phyloP scores from a whole-genome alignment of 2,888 invertebrate genomes.

The Drosophila atripex region DNA sequence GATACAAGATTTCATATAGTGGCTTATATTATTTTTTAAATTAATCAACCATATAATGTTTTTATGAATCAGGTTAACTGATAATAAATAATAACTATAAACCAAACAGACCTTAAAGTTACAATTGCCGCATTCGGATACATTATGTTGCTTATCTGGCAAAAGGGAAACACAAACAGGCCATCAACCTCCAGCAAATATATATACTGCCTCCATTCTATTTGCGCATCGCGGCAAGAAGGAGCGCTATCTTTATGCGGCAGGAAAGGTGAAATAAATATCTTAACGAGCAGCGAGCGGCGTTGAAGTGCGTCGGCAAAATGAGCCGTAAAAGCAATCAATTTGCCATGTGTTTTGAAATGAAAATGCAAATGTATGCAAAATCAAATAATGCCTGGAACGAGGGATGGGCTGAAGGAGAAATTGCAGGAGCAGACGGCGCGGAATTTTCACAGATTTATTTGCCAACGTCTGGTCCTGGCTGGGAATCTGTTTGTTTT shows the following conservation, averaged over 20 bases:
- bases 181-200: constrained; percentile 29
- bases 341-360: constrained; percentile 75
- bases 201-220: constrained; percentile 13
- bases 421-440: constrained; percentile 31
- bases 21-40: too few relatives aligned
- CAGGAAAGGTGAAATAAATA: constrained; percentile 55
- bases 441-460: constrained; percentile 50
- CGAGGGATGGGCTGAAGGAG: constrained; percentile 6
- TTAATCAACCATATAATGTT: too few relatives aligned
- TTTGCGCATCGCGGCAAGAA: constrained; percentile 28
- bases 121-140: constrained; percentile 10
- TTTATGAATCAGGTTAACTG: not conserved
- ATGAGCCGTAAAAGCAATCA: constrained; percentile 79
- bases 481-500: not conserved
- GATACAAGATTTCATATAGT: not conserved
- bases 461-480: constrained; percentile 44
- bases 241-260: constrained; percentile 48
- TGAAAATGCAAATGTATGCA: constrained; percentile 68
- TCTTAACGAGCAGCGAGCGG: constrained; percentile 62
- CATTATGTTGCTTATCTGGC: constrained; percentile 37
- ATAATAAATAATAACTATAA: not conserved
- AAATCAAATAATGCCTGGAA: constrained; percentile 52
- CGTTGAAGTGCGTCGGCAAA: constrained; percentile 56
- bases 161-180: constrained; percentile 36
- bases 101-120: constrained; percentile 7